These are phyloP conservation scores for Melitaea cinxia DNA, from an alignment of 1,140 invertebrate species.

Conservation along the genomic window DNA sequence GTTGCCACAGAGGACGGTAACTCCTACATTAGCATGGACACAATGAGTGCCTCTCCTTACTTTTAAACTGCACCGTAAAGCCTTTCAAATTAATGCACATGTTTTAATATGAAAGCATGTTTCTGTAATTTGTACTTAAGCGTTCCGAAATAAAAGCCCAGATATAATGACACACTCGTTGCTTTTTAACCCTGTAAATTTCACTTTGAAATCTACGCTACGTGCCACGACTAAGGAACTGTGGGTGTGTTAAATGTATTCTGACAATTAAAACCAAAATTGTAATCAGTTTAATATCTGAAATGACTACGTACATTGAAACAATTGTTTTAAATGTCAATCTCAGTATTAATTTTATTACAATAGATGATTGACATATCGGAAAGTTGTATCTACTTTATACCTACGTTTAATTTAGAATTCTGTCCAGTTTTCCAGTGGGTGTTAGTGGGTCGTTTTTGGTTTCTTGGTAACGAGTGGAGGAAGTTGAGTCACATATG, in stretches of 20 bases:
- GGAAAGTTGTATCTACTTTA: slow-evolving; percentile 41
- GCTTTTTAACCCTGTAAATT: slow-evolving; percentile 23
- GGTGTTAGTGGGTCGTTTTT: slow-evolving; percentile 44
- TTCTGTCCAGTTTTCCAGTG: slow-evolving; percentile 45
- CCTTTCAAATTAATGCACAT: slow-evolving; percentile 52
- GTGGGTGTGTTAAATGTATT: slow-evolving; percentile 27
- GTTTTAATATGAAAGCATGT: slow-evolving; percentile 46
- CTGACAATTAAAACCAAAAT: slow-evolving; percentile 11
- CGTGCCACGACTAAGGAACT: slow-evolving; percentile 4
- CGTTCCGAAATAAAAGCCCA: slow-evolving; percentile 38
- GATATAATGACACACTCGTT: slow-evolving; percentile 37
- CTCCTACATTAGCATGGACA: slow-evolving; percentile 54
- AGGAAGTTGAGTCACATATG: slow-evolving; percentile 55
- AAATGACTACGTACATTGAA: slow-evolving; percentile 16
- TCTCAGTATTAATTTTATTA: slow-evolving; percentile 49
- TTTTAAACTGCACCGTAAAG: slow-evolving; percentile 46
- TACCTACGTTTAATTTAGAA: slow-evolving; percentile 39
- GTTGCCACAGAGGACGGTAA: slow-evolving; percentile 47
- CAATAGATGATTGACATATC: slow-evolving; percentile 64
- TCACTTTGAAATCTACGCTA: slow-evolving; percentile 31
- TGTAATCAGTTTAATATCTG: slow-evolving; percentile 25
- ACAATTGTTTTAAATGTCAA: slow-evolving; percentile 55
- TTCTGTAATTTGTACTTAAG: slow-evolving; percentile 45
- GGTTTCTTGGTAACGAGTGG: slow-evolving; percentile 33
- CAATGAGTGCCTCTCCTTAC: slow-evolving; percentile 43